Evolutionary conservation across 1,140 invertebrate genomes (phyloP).

Genomic region (Trypoxylus dichotomus): DNA sequence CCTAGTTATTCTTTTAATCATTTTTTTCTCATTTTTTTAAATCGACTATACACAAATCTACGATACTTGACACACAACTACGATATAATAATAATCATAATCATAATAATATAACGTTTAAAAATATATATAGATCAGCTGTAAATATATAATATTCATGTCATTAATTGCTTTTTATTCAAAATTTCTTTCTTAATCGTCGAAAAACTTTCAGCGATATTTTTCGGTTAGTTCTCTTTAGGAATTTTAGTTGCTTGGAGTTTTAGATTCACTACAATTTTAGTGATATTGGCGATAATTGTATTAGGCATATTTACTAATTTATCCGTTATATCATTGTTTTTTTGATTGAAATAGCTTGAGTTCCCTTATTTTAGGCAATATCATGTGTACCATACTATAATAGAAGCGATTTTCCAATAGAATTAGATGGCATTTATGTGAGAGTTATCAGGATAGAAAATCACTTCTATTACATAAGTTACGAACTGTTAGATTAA

Average conservation of each 20-base stretch:
- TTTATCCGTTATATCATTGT: not conserved
- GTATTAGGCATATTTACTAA: not conserved
- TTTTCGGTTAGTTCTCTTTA: constrained; percentile 4
- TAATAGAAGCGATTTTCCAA: not conserved
- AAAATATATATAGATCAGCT: constrained; percentile 50
- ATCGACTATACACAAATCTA: constrained; percentile 22
- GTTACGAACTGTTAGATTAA: constrained; percentile 42
- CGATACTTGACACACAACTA: constrained; percentile 48
- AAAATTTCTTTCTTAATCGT: constrained; percentile 8
- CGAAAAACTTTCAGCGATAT: not conserved
- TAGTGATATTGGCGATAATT: not conserved
- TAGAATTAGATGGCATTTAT: not conserved
- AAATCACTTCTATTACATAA: constrained; percentile 5
- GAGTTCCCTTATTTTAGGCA: not conserved
- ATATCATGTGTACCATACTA: constrained; percentile 19
- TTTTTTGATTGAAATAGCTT: not conserved
- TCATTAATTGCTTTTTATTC: constrained; percentile 40
- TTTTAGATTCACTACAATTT: not conserved
- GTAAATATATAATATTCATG: constrained; percentile 46
- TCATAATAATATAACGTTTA: constrained; percentile 46
- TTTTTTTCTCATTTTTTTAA: constrained; percentile 24
- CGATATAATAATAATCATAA: constrained; percentile 38
- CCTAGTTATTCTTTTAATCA: constrained; percentile 27
- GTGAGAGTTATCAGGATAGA: not conserved
- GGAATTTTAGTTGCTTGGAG: constrained; percentile 2